These are phyloP conservation scores for Sycophila sp. DNA, from an alignment of 1,140 invertebrate genomes.

Conservation along the genomic window DNA sequence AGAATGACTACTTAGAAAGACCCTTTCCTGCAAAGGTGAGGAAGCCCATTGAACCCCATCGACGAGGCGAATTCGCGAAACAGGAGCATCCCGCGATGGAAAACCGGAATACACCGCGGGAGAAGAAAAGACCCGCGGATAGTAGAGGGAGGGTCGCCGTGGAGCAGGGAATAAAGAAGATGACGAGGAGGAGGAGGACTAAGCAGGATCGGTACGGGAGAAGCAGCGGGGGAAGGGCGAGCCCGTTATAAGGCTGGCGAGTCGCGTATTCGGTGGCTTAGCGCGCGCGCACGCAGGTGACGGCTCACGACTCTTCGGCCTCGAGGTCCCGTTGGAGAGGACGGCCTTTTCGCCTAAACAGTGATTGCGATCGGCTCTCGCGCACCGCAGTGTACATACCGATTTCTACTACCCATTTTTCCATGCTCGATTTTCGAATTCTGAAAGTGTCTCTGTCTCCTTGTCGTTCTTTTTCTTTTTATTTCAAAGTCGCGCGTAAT, in stretches of 20 bases:
- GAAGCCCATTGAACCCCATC: too few relatives aligned
- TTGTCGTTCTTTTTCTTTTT: too few relatives aligned
- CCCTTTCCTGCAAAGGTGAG: too few relatives aligned
- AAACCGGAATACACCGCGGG: neutral
- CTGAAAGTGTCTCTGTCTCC: too few relatives aligned
- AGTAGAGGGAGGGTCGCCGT: neutral
- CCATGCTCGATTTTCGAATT: neutral
- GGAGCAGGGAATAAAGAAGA: neutral
- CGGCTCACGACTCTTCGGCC: neutral
- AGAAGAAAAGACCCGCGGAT: neutral
- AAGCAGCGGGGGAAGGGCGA: slow-evolving; percentile 56
- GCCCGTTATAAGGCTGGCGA: slow-evolving; percentile 65
- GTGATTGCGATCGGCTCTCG: neutral
- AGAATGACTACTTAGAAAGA: too few relatives aligned
- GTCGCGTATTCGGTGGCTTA: slow-evolving; percentile 59
- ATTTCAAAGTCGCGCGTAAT: neutral
- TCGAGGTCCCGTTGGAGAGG: neutral
- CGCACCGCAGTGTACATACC: neutral
- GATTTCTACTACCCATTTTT: neutral
- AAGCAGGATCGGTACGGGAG: slow-evolving; percentile 23
- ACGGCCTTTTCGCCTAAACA: slow-evolving; percentile 16
- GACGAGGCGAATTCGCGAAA: too few relatives aligned
- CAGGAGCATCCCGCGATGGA: neutral
- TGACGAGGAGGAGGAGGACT: slow-evolving; percentile 40
- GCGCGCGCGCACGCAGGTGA: slow-evolving; percentile 7